Evolutionary conservation across 1,140 invertebrate species (phyloP).

Genomic region (Copidosoma floridanum): DNA sequence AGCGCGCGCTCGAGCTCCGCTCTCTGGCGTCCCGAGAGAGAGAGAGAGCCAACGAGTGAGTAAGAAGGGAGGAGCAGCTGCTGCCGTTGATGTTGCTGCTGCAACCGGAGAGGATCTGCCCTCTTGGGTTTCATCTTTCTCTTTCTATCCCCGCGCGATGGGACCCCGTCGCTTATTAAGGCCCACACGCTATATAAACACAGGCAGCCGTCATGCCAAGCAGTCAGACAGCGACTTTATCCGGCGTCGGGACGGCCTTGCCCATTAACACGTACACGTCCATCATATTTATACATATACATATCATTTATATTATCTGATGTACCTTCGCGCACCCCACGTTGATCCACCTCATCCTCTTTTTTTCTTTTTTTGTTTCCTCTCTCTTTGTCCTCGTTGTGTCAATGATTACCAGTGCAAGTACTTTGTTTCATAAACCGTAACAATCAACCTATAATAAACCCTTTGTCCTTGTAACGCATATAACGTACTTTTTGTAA

Average conservation of each 20-base stretch:
- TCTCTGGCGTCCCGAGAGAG: background rate
- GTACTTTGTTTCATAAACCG: too few relatives aligned
- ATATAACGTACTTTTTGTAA: too few relatives aligned
- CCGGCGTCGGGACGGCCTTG: conserved; percentile 36
- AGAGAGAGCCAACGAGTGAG: conserved; percentile 11
- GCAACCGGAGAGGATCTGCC: conserved; percentile 18
- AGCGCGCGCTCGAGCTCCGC: background rate
- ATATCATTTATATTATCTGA: too few relatives aligned
- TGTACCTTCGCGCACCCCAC: too few relatives aligned
- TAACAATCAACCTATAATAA: too few relatives aligned
- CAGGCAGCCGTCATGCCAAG: conserved; percentile 45
- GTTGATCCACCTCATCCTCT: too few relatives aligned
- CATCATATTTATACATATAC: too few relatives aligned
- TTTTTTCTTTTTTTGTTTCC: too few relatives aligned
- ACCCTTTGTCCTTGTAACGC: too few relatives aligned
- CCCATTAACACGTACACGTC: background rate
- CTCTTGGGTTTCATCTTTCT: conserved; percentile 26
- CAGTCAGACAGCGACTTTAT: conserved; percentile 51
- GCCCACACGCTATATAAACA: conserved; percentile 55
- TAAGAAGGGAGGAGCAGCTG: background rate
- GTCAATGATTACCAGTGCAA: too few relatives aligned
- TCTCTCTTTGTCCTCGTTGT: too few relatives aligned
- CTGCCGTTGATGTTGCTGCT: too few relatives aligned
- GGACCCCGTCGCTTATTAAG: conserved; percentile 43
- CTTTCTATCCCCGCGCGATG: conserved; percentile 24